Base-by-base conservation (phyloP, 2,113 vertebrate species). In the Triplophysa rosa region DNA sequence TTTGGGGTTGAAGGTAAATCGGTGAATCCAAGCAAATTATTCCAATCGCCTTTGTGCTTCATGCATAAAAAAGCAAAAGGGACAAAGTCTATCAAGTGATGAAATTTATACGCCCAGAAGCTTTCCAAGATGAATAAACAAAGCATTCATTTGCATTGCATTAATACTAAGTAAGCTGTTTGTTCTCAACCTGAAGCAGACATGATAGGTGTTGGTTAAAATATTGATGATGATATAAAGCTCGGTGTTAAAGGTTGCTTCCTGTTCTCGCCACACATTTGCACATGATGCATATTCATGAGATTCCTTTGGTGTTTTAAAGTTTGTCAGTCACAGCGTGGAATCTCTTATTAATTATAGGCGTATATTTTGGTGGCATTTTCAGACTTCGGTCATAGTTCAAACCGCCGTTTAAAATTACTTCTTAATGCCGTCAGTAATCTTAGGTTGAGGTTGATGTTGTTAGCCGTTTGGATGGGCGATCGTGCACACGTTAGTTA, bases 261-360 rank as follows among this genome's bases (percentile, higher is more conserved):
- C 88, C 89, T 88, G 89, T 89, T 91, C 89, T 88, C 79, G 86
- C 86, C 87, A 88, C 87, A 89, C 85, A 85, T 83, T 87, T 90
- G 49, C 87, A 86, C 73, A 76, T 83, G 84, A 91, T 93, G 90
- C 91, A 91, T 92, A 92, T 93, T 91, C 87, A 91, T 91, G 87
- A 90, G 87, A 78, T 89, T 86, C 85, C 85, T 82, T 84, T 58
- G 85, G 89, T 87, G 87, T 88, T 89, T 89, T 86, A 87, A 91
- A 89, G 88, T 79, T 78, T 87, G 81, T 82, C 87, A 89, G 67
- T 84, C 49, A 76, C 8, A 85, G 87, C 87, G 84, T 88, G 78
- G 88, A 88, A 88, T 88, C 83, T 80, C 82, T 83, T 80, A 75
- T 88, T 91, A 91, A 92, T 91, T 87, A 91, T 80, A 92, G 92